These are phyloP conservation scores for Orestias chungarensis DNA, from an alignment of 2,797 vertebrate genomes.

Conservation along the genomic window DNA sequence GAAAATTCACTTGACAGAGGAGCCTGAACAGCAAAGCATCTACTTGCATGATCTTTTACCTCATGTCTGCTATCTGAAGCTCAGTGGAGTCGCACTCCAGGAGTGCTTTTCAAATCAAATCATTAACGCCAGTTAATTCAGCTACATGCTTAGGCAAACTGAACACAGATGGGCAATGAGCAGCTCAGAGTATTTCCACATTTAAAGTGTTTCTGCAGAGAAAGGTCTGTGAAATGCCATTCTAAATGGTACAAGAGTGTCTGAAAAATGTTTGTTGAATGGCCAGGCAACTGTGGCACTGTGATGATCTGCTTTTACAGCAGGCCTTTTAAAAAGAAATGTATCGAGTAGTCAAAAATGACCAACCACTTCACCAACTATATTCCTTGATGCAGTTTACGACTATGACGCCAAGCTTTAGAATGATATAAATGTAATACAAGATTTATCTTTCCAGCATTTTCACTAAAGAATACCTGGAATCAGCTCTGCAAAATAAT, in stretches of 20 bases:
- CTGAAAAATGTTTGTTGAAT: conserved; percentile 46
- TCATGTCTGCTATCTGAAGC: conserved; percentile 42
- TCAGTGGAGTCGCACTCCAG: conserved; percentile 39
- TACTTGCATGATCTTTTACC: conserved; percentile 49
- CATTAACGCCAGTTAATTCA: conserved; percentile 58
- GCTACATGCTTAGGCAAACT: conserved; percentile 43
- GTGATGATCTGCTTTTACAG: conserved; percentile 51
- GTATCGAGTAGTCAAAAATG: conserved; percentile 2
- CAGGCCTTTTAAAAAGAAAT: conserved; percentile 38
- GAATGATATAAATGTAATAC: conserved; percentile 10
- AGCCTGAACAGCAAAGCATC: conserved; percentile 25
- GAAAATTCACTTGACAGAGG: conserved; percentile 33
- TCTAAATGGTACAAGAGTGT: conserved; percentile 38
- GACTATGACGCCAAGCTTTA: conserved; percentile 10
- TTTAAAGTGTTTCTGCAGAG: conserved; percentile 28
- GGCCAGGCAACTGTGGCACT: conserved; percentile 35
- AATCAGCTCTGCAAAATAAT: background rate
- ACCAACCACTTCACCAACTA: background rate
- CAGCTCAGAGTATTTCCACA: conserved; percentile 34
- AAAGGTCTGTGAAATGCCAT: conserved; percentile 49
- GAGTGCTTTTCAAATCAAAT: conserved; percentile 56
- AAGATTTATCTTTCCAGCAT: background rate
- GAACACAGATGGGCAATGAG: conserved; percentile 43
- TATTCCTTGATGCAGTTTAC: conserved; percentile 11
- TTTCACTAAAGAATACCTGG: background rate